Conservation (phyloP, 23 tunicate species). For the Styela plicata region DNA sequence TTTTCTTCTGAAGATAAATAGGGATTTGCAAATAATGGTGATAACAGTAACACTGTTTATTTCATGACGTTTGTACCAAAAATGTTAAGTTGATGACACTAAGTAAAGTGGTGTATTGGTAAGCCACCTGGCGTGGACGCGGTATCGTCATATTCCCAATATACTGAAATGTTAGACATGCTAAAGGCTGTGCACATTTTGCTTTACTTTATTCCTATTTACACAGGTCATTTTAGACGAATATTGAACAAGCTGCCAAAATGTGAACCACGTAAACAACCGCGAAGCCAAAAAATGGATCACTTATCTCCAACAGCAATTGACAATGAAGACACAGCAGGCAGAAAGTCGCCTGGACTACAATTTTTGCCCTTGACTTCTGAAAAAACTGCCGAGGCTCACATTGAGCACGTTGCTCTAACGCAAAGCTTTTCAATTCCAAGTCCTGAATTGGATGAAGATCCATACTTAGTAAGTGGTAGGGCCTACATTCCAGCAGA, state of each 20-base stretch:
- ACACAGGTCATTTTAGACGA: constrained; percentile 72
- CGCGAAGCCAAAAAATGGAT: neutral
- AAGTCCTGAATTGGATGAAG: neutral
- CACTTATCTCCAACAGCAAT: neutral
- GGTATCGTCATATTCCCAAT: too few relatives aligned
- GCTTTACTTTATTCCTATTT: too few relatives aligned
- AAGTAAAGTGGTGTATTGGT: too few relatives aligned
- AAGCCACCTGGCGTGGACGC: too few relatives aligned
- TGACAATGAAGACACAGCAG: neutral
- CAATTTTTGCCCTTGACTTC: neutral
- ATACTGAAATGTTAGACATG: too few relatives aligned
- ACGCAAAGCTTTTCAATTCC: neutral
- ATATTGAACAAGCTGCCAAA: constrained; percentile 70
- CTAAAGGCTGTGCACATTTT: too few relatives aligned
- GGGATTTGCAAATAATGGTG: too few relatives aligned
- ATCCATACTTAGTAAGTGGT: neutral
- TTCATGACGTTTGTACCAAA: too few relatives aligned
- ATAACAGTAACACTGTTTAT: too few relatives aligned
- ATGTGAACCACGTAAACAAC: constrained; percentile 37
- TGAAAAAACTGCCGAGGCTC: neutral
- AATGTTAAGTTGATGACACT: too few relatives aligned
- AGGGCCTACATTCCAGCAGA: neutral
- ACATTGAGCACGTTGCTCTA: neutral
- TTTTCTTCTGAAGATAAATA: too few relatives aligned
- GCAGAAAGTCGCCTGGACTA: neutral